Conservation (phyloP, 2,797 vertebrate species). For the Ciconia nigra region DNA sequence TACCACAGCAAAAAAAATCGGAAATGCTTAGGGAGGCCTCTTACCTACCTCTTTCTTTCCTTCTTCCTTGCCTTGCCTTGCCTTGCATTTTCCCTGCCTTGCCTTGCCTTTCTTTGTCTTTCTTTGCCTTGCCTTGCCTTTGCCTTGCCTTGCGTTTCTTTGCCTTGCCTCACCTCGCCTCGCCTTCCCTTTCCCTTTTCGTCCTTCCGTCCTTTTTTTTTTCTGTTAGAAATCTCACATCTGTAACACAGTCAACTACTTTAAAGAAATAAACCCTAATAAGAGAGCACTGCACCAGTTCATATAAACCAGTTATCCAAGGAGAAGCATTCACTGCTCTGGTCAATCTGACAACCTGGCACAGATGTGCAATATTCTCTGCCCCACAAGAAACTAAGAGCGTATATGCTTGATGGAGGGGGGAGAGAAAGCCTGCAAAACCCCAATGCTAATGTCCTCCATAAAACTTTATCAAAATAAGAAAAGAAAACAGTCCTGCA, state of each 20-base stretch:
- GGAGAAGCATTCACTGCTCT: not conserved
- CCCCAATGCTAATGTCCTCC: not conserved
- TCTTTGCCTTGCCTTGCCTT: too few species aligned
- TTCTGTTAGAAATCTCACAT: not conserved
- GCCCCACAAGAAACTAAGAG: not conserved
- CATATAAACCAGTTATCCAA: not conserved
- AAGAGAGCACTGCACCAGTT: not conserved
- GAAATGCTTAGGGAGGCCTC: not conserved
- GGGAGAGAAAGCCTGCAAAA: not conserved
- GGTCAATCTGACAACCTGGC: not conserved
- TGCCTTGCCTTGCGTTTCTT: too few species aligned
- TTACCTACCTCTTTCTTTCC: not conserved
- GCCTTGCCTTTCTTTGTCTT: too few species aligned
- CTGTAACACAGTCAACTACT: not conserved
- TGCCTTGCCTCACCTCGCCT: too few species aligned
- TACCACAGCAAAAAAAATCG: not conserved
- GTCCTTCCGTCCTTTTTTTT: not conserved
- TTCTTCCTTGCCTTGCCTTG: too few species aligned
- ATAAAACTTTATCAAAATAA: not conserved
- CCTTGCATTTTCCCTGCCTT: too few species aligned
- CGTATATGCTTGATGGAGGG: not conserved
- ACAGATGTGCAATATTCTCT: not conserved
- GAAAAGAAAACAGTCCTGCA: not conserved
- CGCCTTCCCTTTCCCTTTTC: too few species aligned
- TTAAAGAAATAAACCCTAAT: not conserved